Evolutionary conservation across 2,888 invertebrate species (phyloP), one percentile per base, ranked within the genome.

Genomic region (Tridacna crocea): DNA sequence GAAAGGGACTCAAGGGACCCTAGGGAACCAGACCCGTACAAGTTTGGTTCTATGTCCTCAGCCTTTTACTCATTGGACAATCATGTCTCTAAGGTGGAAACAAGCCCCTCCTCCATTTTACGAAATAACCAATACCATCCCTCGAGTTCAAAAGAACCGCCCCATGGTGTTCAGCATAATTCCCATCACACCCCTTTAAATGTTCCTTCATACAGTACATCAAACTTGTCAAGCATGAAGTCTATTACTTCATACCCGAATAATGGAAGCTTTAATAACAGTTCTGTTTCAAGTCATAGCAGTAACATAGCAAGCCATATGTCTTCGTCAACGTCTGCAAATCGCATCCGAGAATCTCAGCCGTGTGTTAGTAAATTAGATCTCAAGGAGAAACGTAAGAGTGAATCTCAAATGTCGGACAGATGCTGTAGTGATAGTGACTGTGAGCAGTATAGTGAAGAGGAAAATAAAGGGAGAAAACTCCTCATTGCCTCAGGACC

Each of bases 331-430:
- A 72, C 46, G 61, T 74, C 78, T 63, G 72, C 61, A 70, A 76
- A 76, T 48, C 66, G 63, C 47, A 26, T 72, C n/a, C 51, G 70
- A 51, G 80, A 85, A 85, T 85, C 85, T 85, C 85, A 83, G 51
- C 73, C 55, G 13, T 86, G 86, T 79, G 77, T 85, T 13, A 94
- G 94, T 85, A 93, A 93, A 77, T 87, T 94, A 26, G 94, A 94
- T 87, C 82, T 92, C 55, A 91, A 93, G 70, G 94, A 93, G 75
- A 80, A 88, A 58, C 90, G 88, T 55, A 83, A 93, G 66, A 89
- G 90, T 27, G 88, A 92, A 82, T 83, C 90, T 36, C 87, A 93
- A 15, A 51, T 83, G 3, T 88, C 82, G 12, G 83, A 79, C 13
- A 88, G 87, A 46, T 89, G 91, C 77, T 89, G 90, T n/a, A 90